These are phyloP conservation scores for Automeris io DNA, from an alignment of 2,888 invertebrate species.

Conservation along the genomic window DNA sequence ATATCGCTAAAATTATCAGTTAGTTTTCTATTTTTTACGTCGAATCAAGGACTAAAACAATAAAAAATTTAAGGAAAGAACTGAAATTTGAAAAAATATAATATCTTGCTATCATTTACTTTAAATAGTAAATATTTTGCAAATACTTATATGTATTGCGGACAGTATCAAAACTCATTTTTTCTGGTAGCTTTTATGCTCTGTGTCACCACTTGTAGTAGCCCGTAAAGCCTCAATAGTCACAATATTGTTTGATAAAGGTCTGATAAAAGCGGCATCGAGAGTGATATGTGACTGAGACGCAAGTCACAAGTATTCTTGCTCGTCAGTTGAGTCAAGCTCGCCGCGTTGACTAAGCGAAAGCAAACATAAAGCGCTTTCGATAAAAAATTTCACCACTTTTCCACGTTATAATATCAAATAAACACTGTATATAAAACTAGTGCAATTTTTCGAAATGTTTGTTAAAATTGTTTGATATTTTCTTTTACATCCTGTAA, in stretches of 20 bases:
- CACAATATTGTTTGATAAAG: conserved; percentile 9
- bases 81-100: no score
- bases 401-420: neutral
- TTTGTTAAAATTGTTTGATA: neutral
- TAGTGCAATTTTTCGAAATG: neutral
- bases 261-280: conserved; percentile 13
- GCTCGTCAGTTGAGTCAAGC: conserved; percentile 4
- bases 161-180: no score
- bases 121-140: no score
- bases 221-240: conserved; percentile 16
- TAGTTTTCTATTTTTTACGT: no score
- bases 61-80: no score
- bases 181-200: no score
- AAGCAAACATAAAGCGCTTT: neutral
- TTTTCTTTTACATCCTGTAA: neutral
- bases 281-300: conserved; percentile 2
- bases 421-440: neutral
- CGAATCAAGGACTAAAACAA: no score
- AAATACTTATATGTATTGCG: no score
- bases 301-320: neutral
- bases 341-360: neutral
- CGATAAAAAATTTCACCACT: neutral
- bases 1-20: no score
- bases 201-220: conserved; percentile 2
- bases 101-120: no score